Evolutionary conservation across 2,113 vertebrate genomes (phyloP), one percentile per base, ranked within the genome.

Genomic region (Microcebus ravelobensis): DNA sequence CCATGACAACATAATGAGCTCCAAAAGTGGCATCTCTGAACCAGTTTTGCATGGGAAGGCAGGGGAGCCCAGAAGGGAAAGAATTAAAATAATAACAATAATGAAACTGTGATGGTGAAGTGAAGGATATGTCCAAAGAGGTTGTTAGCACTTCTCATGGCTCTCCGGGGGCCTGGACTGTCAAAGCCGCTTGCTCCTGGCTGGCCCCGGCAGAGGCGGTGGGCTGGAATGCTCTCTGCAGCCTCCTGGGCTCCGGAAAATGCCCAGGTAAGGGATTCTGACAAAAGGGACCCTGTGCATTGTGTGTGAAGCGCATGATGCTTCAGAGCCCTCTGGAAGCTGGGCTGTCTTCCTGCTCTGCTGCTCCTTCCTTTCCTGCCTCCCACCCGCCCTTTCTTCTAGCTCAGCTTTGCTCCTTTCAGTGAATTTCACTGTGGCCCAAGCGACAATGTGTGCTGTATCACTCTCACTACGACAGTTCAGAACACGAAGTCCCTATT

Each of bases 1-100:
- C 97, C 95, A 97, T 98, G 97, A 52, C 95, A 98, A 98, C 97
- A 55, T 91, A 95, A 97, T 96, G 97, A 98, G 97, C 96, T 97
- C 93, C 94, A 94, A 97, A 98, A 98, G 97, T 96, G 96, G 97
- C 91, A 95, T 98, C 96, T 27, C 96, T 98, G 74, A 96, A 71
- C 76, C 18, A 10, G 90, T 98, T 98, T 94, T 92, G 96, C 85
- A 87, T 39, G 88, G 90, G 89, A 74, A 91, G 63, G 45, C 86
- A 91, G 80, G 84, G 50, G 85, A 96, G 90, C 59, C 76, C 84
- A 81, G 86, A 91, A 97, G 87, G 52, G 83, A 91, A 87, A 90
- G 91, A 91, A 98, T 96, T 87, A 85, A 97, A 96, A 97, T 95
- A 90, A 97, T 90, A 96, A 97, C 93, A 95, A 95, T 94, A 96